phyloP scores from a whole-genome alignment of 2,888 invertebrate genomes.

The Candidula unifasciata region DNA sequence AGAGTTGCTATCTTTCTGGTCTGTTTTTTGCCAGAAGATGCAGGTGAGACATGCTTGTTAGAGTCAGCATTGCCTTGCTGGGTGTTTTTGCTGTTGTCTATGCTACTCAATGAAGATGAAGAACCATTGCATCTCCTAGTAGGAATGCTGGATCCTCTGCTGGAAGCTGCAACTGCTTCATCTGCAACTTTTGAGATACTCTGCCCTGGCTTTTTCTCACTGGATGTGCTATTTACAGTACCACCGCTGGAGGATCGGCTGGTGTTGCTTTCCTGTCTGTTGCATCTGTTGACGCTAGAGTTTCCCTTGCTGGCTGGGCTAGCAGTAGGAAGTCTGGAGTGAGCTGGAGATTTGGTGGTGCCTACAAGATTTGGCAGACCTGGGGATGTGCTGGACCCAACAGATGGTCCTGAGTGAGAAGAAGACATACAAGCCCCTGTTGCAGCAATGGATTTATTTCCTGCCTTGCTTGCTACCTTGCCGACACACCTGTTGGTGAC shows the following conservation, averaged over 20 bases:
- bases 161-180: background rate
- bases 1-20: constrained; percentile 88
- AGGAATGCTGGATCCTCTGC: constrained; percentile 49
- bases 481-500: too few relatives aligned
- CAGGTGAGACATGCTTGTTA: constrained; percentile 12
- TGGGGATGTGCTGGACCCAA: background rate
- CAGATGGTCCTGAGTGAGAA: background rate
- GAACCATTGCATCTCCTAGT: constrained; percentile 43
- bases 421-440: background rate
- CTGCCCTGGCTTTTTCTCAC: constrained; percentile 29
- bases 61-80: background rate
- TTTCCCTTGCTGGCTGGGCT: background rate
- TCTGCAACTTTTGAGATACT: constrained; percentile 21
- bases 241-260: background rate
- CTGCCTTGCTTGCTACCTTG: background rate
- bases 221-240: constrained; percentile 49
- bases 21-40: constrained; percentile 33
- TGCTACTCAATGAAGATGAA: background rate
- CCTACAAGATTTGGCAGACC: background rate
- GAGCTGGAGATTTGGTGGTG: constrained; percentile 2
- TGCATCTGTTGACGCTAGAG: background rate
- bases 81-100: constrained; percentile 12
- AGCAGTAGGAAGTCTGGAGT: constrained; percentile 24
- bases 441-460: background rate
- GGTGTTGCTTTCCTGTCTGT: background rate